Percentiles rank a stretch among this genome's conserved stretches.
These are phyloP conservation scores for Urocyon cinereoargenteus DNA, from an alignment of 2,797 vertebrate genomes.

Conservation along the genomic window DNA sequence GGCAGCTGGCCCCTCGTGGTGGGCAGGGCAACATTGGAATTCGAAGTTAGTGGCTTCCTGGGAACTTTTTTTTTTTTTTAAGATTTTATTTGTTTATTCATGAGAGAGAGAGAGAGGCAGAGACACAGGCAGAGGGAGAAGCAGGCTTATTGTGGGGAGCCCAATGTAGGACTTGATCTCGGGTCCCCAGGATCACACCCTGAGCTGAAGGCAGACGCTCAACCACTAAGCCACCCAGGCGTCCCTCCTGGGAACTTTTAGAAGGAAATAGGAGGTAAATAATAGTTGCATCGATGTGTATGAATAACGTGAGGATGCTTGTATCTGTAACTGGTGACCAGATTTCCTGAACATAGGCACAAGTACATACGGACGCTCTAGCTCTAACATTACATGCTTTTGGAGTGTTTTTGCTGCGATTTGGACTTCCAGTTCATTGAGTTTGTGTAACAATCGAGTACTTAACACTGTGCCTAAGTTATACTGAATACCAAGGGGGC, in stretches of 20 bases:
- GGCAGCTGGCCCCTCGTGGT: not conserved
- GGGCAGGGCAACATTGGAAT: not conserved
- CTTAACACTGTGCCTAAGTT: not conserved
- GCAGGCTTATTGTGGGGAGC: too few species aligned
- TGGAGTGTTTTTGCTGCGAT: not conserved
- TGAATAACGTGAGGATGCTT: not conserved
- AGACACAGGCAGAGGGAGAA: too few species aligned
- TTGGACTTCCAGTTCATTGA: not conserved
- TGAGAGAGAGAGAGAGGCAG: too few species aligned
- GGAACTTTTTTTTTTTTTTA: not conserved
- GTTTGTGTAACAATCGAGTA: not conserved
- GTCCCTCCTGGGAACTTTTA: not conserved
- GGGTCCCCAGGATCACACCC: too few species aligned
- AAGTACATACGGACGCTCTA: not conserved
- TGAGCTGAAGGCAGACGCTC: too few species aligned
- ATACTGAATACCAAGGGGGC: not conserved
- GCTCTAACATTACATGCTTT: not conserved
- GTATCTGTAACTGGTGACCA: not conserved
- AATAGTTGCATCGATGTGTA: not conserved
- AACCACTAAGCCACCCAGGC: too few species aligned
- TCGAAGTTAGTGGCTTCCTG: not conserved
- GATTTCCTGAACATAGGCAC: not conserved
- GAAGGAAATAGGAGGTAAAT: not conserved
- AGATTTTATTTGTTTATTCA: too few species aligned
- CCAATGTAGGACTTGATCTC: too few species aligned